A percentile compares a stretch with the other conserved stretches of the same genome.
phyloP scores from a whole-genome alignment of 2,888 invertebrate species.

The Argynnis bischoffii region DNA sequence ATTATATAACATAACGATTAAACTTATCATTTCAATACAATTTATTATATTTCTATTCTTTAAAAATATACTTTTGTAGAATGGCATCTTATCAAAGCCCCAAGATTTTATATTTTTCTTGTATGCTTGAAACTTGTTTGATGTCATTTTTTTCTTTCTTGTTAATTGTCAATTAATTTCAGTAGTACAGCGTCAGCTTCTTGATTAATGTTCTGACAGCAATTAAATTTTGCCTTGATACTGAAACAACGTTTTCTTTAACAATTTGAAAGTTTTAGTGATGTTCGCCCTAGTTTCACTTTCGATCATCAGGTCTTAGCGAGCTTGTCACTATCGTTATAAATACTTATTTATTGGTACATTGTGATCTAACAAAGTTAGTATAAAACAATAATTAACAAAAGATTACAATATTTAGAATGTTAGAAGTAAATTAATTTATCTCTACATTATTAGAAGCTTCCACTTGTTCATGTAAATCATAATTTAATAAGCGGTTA shows the following conservation, averaged over 20 bases:
- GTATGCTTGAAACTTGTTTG: not conserved
- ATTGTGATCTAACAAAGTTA: no score
- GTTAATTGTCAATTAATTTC: constrained; percentile 1
- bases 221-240: constrained; percentile 9
- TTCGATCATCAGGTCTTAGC: not conserved
- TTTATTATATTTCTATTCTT: no score
- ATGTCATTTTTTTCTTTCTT: not conserved
- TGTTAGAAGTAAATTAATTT: not conserved
- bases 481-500: constrained; percentile 7
- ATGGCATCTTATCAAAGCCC: no score
- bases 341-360: no score
- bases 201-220: constrained; percentile 8
- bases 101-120: not conserved
- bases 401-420: no score
- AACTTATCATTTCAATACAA: no score
- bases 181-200: not conserved
- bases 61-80: no score
- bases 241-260: constrained; percentile 8
- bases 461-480: not conserved
- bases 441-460: not conserved
- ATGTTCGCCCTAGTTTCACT: constrained; percentile 3
- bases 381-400: no score
- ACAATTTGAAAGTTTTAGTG: constrained; percentile 18
- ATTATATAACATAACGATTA: no score
- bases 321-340: constrained; percentile 1